A percentile compares a stretch with the other conserved stretches of the same genome.
phyloP scores from a whole-genome alignment of 2,797 vertebrate genomes.

The Arremon brunneinucha region DNA sequence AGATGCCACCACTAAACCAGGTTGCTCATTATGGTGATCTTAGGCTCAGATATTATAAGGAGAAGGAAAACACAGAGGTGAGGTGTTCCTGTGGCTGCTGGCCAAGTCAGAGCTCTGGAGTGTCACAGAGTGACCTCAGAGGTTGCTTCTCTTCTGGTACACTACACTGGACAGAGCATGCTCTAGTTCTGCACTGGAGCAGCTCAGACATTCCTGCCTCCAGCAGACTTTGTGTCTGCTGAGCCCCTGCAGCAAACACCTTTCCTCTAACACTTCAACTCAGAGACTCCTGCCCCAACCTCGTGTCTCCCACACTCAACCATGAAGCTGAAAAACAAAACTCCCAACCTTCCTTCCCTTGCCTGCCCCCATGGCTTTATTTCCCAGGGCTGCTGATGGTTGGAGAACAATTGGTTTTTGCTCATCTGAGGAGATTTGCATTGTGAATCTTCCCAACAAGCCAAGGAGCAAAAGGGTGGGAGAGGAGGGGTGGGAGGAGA shows the following conservation, averaged over 20 bases:
- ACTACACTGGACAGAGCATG: rapidly evolving
- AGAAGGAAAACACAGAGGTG: not conserved
- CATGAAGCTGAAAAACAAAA: not conserved
- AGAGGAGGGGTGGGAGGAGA: conserved; percentile 32
- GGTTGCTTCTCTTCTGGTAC: not conserved
- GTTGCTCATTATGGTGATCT: not conserved
- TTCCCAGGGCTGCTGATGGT: not conserved
- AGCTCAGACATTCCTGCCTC: not conserved
- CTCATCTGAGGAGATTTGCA: not conserved
- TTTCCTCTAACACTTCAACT: not conserved
- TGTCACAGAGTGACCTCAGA: not conserved
- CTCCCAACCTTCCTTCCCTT: not conserved
- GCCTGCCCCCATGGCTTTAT: not conserved
- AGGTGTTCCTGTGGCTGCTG: not conserved
- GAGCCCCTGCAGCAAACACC: not conserved
- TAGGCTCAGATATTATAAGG: not conserved
- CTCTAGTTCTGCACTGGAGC: not conserved
- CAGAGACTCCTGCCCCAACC: not conserved
- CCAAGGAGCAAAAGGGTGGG: not conserved
- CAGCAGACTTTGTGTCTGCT: not conserved
- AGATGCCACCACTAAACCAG: not conserved
- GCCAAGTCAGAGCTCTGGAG: not conserved
- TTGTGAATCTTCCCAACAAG: not conserved
- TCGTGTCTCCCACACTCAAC: rapidly evolving
- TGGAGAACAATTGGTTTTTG: not conserved